Evolutionary conservation across 1,140 invertebrate species (phyloP), one percentile per base, ranked within the genome.

Genomic region (Mycetomoellerius zeteki): DNA sequence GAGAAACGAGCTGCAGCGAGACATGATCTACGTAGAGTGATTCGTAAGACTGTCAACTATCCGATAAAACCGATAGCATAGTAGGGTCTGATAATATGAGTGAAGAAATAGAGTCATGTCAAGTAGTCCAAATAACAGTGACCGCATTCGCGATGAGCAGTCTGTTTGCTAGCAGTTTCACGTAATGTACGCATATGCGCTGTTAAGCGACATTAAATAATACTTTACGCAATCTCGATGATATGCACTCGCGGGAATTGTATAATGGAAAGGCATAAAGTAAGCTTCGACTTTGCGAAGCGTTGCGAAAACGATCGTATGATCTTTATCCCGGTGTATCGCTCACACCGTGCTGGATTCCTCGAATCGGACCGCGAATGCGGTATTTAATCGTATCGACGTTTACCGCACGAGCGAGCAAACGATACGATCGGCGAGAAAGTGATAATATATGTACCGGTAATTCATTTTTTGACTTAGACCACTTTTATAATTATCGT

Each of bases 371-470:
- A 21, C 19, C 71, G 50, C 76, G 71, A 56, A 58, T 65, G 64
- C 75, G 58, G 14, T 60, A 86, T 89, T 91, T 86, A 91, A 91
- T 89, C 89, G 86, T 52, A 85, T 82, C 62, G 50, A 50, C 27
- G 64, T 78, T 82, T 80, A 77, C 69, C 64, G 33, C 30, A 43
- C 56, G 60, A 75, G 47, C 77, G 86, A 77, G 69, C 69, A 86
- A 88, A 86, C 81, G 82, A 78, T 19, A 52, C 33, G 85, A 64
- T 27, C 64, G 47, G 47, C 76, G 71, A 71, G 27, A 60, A 67
- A 86, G 62, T 72, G 67, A 78, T 19, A 56, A 37, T 86, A 72
- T 75, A 69, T 65, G 87, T 58, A 2, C 10, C 10, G 37, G 0
- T 43, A 43, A 43, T 43, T 43, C 37, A 43, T 10, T 43, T 43